These are phyloP conservation scores for Watsonalla cultraria DNA, from an alignment of 2,888 invertebrate species.

Conservation along the genomic window DNA sequence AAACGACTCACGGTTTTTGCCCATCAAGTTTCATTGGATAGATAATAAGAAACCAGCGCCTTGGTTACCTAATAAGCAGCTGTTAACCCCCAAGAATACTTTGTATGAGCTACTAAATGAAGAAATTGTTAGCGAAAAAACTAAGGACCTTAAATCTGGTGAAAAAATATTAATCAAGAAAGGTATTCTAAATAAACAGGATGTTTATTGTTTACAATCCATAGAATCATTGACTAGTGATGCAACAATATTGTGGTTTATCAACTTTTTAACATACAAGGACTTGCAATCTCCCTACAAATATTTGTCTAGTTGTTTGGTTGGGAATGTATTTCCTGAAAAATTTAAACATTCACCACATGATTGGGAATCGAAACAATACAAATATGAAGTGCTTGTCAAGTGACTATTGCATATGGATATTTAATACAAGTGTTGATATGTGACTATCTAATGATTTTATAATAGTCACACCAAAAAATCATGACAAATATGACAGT, in stretches of 20 bases:
- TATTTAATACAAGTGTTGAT: no score
- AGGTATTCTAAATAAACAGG: slow-evolving; percentile 29
- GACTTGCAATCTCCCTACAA: slow-evolving; percentile 32
- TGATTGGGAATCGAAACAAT: slow-evolving; percentile 6
- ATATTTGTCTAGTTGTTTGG: slow-evolving; percentile 35
- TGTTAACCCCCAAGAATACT: not conserved
- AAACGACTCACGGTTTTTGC: slow-evolving; percentile 36
- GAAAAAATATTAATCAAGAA: slow-evolving; percentile 12
- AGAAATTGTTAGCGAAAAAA: slow-evolving; percentile 6
- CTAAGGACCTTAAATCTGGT: slow-evolving; percentile 6
- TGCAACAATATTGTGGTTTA: slow-evolving; percentile 40
- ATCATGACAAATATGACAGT: no score
- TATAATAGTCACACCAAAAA: no score
- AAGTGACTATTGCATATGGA: not conserved
- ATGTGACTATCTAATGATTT: no score
- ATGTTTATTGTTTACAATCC: slow-evolving; percentile 37
- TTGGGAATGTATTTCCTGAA: not conserved
- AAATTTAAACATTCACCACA: not conserved
- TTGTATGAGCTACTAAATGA: slow-evolving; percentile 10
- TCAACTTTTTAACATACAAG: slow-evolving; percentile 35
- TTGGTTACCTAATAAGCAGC: no score
- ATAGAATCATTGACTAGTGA: slow-evolving; percentile 27
- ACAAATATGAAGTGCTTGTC: slow-evolving; percentile 8
- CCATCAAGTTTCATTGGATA: slow-evolving; percentile 9
- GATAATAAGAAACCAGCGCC: not conserved